Evolutionary conservation across 92 coral and sea anemone species (phyloP), one percentile per base, ranked within the genome.

Genomic region (Porites lobata): DNA sequence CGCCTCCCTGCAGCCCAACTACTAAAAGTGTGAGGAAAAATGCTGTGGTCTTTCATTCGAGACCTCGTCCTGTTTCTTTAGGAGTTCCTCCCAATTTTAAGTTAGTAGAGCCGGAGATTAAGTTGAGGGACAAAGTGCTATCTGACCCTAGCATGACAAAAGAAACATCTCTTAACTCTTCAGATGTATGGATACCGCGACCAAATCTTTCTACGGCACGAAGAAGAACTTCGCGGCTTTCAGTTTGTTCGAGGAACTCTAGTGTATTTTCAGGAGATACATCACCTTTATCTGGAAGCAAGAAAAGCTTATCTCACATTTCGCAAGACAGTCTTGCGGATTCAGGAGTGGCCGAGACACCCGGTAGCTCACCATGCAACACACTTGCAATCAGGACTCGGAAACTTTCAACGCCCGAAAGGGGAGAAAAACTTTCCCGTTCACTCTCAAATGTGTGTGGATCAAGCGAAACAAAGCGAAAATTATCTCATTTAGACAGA

Each of bases 291-390:
- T 76, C 90, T 18, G 86, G 91, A 0, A 95, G 95, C 80, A 94
- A 90, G 54, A 86, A 85, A 56, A 92, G 96, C 24, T 76, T 92
- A 50, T 65, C 91, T 24, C 92, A 84, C 24, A 90, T 82, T 58
- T 94, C 96, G 4, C 90, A 94, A 76, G 96, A 94, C 54, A 94
- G 96, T 51, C 80, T 94, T 58, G 86, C 79, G 69, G 98, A 95
- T 83, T 95, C 98, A 18, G 96, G 92, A n/a, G 93, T 95, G 19
- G 91, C 98, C 18, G 94, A 82, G 68, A 90, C 93, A 18, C 90
- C 98, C 7, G 96, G 94, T 14, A 59, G 87, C 61, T 95, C 98
- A 54, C 98, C 98, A 15, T 88, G 83, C 6, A 95, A 93, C 65
- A 95, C 96, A 10, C 83, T 95, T 22, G 85, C 65, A 8, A 51